Evolutionary conservation across 2,888 invertebrate genomes (phyloP), one percentile per base, ranked within the genome.

Genomic region (Gnatocerus cornutus): DNA sequence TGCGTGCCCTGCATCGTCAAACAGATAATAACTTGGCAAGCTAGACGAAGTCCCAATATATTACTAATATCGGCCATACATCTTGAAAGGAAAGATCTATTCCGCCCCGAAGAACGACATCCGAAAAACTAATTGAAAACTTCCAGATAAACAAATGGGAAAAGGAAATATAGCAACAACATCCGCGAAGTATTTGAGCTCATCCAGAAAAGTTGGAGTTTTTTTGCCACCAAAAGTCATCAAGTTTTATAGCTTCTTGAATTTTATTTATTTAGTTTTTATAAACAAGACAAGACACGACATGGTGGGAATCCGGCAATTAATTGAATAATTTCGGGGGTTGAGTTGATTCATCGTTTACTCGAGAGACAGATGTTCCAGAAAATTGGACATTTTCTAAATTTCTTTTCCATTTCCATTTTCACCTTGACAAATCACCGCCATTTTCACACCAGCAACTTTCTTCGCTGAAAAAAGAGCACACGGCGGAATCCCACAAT

Each of bases 1-100:
- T 71, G 74, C 81, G 81, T 81, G 81, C 75, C 71, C 74, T 72
- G 81, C 80, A 81, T 82, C 73, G 62, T 56, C 74, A 78, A 81
- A 76, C 68, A 76, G 77, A 78, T 78, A 79, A 79, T 80, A 80
- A 79, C 73, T 76, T 75, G 76, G 63, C 41, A 68, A 69, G 52
- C 41, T 56, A 68, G 56, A 69, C 66, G 50, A 69, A 59, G 37
- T 59, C 41, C 59, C 69, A 65, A 65, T 64, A 65, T 69, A 69
- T 63, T 58, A 69, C 68, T 59, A 67, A 67, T 67, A 67, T 59
- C 59, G 59, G 50, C 41, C 7, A 41, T 65, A 67, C 50, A 59
- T 67, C 67, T 67, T 46, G 21, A 12, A 29, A 10, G 30, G 12
- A 12, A 41, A 46, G 61, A 8, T 56, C 43, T 37, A 12, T 16